A percentile compares a stretch with the other conserved stretches of the same genome.
These are phyloP conservation scores for Graptemys geographica DNA, from an alignment of 2,797 vertebrate genomes.

Conservation along the genomic window DNA sequence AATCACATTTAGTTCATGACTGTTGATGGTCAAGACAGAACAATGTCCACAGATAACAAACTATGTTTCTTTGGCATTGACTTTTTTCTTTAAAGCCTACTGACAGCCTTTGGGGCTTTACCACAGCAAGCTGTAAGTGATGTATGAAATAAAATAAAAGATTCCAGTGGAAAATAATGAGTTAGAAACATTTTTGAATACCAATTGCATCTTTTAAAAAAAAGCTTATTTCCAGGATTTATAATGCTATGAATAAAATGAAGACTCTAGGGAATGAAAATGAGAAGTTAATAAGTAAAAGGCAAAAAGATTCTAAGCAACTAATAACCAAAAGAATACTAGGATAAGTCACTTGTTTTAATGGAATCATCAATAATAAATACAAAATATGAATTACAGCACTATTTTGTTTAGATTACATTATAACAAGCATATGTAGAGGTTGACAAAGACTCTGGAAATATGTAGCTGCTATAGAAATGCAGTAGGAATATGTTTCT, in stretches of 20 bases:
- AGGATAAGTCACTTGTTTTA: slow-evolving; percentile 32
- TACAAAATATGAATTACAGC: slow-evolving; percentile 30
- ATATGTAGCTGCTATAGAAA: not conserved
- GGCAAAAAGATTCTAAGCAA: slow-evolving; percentile 19
- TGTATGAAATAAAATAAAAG: slow-evolving; percentile 16
- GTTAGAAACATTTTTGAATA: not conserved
- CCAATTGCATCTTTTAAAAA: not conserved
- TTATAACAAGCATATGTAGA: not conserved
- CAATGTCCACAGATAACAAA: not conserved
- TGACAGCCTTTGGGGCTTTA: not conserved
- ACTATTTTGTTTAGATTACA: slow-evolving; percentile 30
- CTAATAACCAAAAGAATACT: slow-evolving; percentile 27
- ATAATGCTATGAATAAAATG: slow-evolving; percentile 30
- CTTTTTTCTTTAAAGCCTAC: not conserved
- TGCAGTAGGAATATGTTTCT: not conserved
- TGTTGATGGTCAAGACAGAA: not conserved
- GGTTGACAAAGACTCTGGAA: not conserved
- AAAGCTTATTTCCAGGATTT: slow-evolving; percentile 35
- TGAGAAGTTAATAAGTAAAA: slow-evolving; percentile 38
- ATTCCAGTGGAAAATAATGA: not conserved
- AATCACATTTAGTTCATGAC: not conserved
- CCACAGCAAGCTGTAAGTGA: slow-evolving; percentile 2
- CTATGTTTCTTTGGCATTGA: not conserved
- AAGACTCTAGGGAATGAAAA: not conserved
- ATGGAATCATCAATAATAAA: slow-evolving; percentile 12